Conservation (phyloP, 2,888 invertebrate genomes). For the Cantharis flavilabris region DNA sequence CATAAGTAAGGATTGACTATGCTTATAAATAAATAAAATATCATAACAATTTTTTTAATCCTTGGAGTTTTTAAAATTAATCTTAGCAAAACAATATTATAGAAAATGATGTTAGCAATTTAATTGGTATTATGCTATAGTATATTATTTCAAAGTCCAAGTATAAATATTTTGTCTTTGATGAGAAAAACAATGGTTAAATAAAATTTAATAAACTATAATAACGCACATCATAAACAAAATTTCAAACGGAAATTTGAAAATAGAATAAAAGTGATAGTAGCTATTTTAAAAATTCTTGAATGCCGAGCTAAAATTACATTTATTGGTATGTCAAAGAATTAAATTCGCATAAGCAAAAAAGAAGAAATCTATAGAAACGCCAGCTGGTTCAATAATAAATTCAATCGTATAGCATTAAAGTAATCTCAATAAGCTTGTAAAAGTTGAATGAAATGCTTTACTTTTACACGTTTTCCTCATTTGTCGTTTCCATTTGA, state of each 20-base stretch:
- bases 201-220: not conserved
- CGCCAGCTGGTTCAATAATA: constrained; percentile 16
- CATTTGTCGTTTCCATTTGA: constrained; percentile 11
- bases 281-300: not conserved
- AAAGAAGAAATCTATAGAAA: constrained; percentile 3
- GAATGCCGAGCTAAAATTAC: constrained; percentile 2
- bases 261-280: not conserved
- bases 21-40: not conserved
- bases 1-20: not conserved
- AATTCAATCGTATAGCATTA: constrained; percentile 9
- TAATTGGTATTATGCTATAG: not conserved
- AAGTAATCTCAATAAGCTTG: constrained; percentile 19
- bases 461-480: constrained; percentile 15
- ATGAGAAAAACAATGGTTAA: not conserved
- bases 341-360: constrained; percentile 23
- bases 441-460: constrained; percentile 21
- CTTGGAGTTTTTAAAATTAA: not conserved
- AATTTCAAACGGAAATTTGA: not conserved
- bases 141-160: not conserved
- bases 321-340: constrained; percentile 6
- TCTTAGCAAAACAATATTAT: not conserved
- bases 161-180: not conserved
- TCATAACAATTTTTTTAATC: not conserved
- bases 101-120: not conserved
- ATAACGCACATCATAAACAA: not conserved